Conservation (phyloP, 2,797 vertebrate species). For the Rhabdophis nuchalis region DNA sequence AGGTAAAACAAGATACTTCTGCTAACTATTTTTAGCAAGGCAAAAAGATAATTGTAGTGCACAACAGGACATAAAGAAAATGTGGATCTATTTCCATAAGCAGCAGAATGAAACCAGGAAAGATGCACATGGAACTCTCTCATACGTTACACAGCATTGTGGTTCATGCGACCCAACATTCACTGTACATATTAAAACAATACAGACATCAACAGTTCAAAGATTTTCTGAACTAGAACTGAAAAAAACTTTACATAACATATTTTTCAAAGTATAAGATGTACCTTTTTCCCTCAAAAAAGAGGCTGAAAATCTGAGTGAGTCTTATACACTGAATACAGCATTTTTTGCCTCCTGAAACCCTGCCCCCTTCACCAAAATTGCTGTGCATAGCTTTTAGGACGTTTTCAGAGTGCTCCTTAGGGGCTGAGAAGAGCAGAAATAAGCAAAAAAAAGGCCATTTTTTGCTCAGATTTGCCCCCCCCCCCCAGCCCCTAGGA, state of each 20-base stretch:
- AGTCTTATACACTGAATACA: too few relatives aligned
- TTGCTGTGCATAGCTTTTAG: too few relatives aligned
- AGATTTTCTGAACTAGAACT: not conserved
- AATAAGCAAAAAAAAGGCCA: too few relatives aligned
- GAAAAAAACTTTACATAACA: not conserved
- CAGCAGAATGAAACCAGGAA: not conserved
- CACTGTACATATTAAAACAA: not conserved
- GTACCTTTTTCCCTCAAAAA: too few relatives aligned
- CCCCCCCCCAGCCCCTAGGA: too few relatives aligned
- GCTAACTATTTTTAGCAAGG: not conserved
- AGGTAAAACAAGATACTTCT: slow-evolving; percentile 64
- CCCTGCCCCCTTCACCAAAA: too few relatives aligned
- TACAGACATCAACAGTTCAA: not conserved
- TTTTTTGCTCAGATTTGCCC: too few relatives aligned
- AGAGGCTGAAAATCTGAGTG: too few relatives aligned
- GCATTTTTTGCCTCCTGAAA: too few relatives aligned
- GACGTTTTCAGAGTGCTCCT: too few relatives aligned
- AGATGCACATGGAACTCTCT: not conserved
- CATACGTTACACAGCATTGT: not conserved
- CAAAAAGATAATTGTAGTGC: not conserved
- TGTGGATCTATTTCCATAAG: not conserved
- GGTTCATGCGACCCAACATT: not conserved
- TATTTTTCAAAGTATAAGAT: too few relatives aligned
- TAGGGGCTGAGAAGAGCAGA: too few relatives aligned
- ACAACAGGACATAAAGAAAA: not conserved